Conservation (phyloP, 2,797 vertebrate species). For the Propithecus perrieri region DNA sequence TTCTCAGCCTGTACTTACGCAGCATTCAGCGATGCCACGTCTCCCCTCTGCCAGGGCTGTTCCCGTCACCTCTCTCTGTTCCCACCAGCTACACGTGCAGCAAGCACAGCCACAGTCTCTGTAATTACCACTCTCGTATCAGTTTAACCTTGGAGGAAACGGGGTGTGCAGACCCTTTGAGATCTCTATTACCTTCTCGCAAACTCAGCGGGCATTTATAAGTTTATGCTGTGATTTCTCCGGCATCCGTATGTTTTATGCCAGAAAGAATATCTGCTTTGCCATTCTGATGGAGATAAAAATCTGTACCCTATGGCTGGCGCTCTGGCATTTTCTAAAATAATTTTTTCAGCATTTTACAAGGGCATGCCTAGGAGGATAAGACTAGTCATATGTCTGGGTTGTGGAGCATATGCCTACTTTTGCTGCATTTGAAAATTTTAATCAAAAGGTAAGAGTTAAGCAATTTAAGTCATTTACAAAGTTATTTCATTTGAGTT, state of each 20-base stretch:
- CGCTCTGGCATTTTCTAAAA: neutral
- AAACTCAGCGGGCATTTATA: slow-evolving; percentile 20
- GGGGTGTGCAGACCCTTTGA: neutral
- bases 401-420: neutral
- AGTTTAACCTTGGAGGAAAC: neutral
- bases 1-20: neutral
- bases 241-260: neutral
- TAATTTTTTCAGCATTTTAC: neutral
- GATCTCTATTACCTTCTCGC: neutral
- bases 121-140: neutral
- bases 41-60: neutral
- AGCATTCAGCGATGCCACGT: neutral
- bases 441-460: neutral
- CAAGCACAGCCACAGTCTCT: neutral
- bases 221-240: neutral
- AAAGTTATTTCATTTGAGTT: neutral
- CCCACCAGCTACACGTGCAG: neutral
- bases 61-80: neutral
- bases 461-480: neutral
- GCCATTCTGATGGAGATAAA: neutral
- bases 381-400: neutral
- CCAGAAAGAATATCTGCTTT: neutral
- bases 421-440: neutral
- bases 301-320: fast-evolving
- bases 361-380: neutral